Base-by-base conservation (phyloP, 2,888 invertebrate genomes). In the Mylabris sibirica region DNA sequence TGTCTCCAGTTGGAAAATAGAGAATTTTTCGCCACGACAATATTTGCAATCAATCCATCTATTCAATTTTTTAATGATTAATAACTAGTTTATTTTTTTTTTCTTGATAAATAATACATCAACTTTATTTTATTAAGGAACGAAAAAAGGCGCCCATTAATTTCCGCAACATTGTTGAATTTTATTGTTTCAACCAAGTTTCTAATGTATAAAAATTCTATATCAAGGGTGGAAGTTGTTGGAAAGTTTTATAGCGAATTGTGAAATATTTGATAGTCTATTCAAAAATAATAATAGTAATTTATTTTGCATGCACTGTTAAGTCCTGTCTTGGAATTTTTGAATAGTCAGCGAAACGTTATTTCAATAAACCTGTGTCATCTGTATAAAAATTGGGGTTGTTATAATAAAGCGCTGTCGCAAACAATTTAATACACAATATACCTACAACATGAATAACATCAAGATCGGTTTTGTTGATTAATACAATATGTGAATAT, bases 281-380 rank as follows among this genome's bases (percentile, higher is more conserved):
- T 76, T 75, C 71, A 71, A 72, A 76, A 77, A 76, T 76, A 78
- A 76, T 77, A 72, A 70, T 66, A 63, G 75, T 75, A 67, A 77
- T 80, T 78, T 76, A 77, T 80, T 77, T 80, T 80, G 72, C 76
- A 78, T 76, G 78, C 77, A 70, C 76, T 74, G 80, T 80, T 80
- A 78, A 79, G 75, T 78, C 70, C 72, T 75, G 77, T 77, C 76
- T 77, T 75, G 76, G 77, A 78, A 38, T 65, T 71, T 75, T 75
- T 74, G 73, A 72, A 73, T 72, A 78, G 77, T 78, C 79, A 79
- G 78, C 78, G 76, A 76, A 79, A 78, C 78, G 77, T 77, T 80
- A 77, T 80, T 80, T 80, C 80, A 80, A 80, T 80, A 80, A 78
- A 78, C 79, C 77, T 77, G 76, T 79, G 78, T 80, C 80, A 78